Evolutionary conservation across 2,113 vertebrate species (phyloP).

Genomic region (Scophthalmus maximus): DNA sequence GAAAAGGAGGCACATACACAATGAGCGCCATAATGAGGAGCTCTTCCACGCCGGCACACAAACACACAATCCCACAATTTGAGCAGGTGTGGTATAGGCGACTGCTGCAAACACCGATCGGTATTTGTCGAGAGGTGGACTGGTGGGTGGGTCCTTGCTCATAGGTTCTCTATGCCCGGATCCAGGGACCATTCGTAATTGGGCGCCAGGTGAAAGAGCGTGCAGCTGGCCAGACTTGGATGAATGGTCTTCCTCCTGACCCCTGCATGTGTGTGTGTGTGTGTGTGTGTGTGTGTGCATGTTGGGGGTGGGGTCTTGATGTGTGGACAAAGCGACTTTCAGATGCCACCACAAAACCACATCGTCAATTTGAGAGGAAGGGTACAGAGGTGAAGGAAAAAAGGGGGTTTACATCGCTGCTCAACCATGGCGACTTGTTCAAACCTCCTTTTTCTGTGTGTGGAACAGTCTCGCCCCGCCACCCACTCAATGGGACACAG

Average conservation of each 20-base stretch:
- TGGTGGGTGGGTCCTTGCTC: constrained; percentile 14
- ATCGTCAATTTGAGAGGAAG: constrained; percentile 56
- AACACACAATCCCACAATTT: constrained; percentile 45
- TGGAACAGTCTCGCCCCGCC: constrained; percentile 54
- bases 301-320: constrained; percentile 25
- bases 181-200: constrained; percentile 52
- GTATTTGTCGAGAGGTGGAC: constrained; percentile 24
- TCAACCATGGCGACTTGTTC: constrained; percentile 67
- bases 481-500: constrained; percentile 46
- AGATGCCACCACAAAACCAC: constrained; percentile 71
- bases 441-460: constrained; percentile 37
- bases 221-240: constrained; percentile 71
- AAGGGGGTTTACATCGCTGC: constrained; percentile 58
- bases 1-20: constrained; percentile 76
- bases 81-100: constrained; percentile 74
- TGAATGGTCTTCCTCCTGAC: constrained; percentile 59
- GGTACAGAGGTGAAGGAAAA: constrained; percentile 61
- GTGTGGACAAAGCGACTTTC: constrained; percentile 73
- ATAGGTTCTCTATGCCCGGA: constrained; percentile 28
- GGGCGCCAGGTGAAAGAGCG: constrained; percentile 68
- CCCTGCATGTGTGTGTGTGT: constrained; percentile 36
- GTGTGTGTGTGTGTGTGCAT: background rate
- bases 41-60: constrained; percentile 71
- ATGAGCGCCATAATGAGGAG: constrained; percentile 73
- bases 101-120: constrained; percentile 48